A percentile compares a stretch with the other conserved stretches of the same genome.
Evolutionary conservation across 2,797 vertebrate genomes (phyloP).

Genomic region (Gallinago solitaria): DNA sequence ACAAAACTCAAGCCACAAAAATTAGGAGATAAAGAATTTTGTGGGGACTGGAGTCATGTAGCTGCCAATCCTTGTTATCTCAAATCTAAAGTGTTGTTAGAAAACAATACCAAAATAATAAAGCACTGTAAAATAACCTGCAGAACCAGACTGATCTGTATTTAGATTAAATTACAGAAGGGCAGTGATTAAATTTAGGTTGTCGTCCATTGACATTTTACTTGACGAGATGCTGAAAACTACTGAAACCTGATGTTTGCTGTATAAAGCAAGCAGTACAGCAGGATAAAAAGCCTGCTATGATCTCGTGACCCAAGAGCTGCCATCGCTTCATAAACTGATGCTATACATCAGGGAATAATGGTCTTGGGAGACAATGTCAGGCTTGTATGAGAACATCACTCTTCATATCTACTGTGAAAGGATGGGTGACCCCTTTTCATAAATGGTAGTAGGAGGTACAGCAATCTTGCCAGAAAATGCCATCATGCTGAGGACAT

Average conservation of each 20-base stretch:
- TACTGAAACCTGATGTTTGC: not conserved
- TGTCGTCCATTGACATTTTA: slow-evolving; percentile 23
- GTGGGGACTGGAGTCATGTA: not conserved
- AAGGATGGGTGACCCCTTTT: not conserved
- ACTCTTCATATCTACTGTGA: not conserved
- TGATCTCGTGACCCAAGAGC: not conserved
- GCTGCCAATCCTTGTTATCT: slow-evolving; percentile 9
- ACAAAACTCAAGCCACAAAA: not conserved
- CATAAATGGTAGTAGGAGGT: not conserved
- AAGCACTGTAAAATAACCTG: slow-evolving; percentile 17
- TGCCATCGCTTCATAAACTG: slow-evolving; percentile 26
- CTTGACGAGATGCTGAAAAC: slow-evolving; percentile 32
- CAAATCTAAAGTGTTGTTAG: slow-evolving; percentile 2
- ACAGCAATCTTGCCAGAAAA: not conserved
- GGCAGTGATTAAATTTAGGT: slow-evolving; percentile 47
- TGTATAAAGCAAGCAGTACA: not conserved
- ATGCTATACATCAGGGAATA: not conserved
- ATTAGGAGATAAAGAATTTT: not conserved
- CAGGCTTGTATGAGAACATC: not conserved
- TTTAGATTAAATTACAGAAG: slow-evolving; percentile 47
- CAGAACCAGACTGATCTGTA: slow-evolving; percentile 11
- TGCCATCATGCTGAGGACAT: not conserved
- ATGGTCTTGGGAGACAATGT: not conserved
- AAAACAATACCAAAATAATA: slow-evolving; percentile 35
- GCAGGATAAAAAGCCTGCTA: slow-evolving; percentile 9